phyloP scores from a whole-genome alignment of 2,113 vertebrate genomes.

The Xyrauchen texanus region DNA sequence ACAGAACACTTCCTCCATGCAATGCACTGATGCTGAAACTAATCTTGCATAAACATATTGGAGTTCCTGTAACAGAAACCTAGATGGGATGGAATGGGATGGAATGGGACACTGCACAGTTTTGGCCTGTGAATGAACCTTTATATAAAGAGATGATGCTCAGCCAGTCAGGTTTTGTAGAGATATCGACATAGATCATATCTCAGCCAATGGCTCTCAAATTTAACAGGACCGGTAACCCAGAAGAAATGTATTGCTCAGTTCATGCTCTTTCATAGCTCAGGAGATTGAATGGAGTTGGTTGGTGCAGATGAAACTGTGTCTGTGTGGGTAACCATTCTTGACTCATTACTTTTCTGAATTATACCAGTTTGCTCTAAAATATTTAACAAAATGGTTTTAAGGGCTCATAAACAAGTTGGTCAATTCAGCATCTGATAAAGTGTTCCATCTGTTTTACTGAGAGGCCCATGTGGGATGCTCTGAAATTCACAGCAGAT shows the following conservation, averaged over 20 bases:
- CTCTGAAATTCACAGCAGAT: conserved; percentile 33
- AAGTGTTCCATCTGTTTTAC: conserved; percentile 57
- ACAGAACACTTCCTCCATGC: conserved; percentile 42
- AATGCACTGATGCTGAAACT: conserved; percentile 48
- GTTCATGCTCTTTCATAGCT: too few species aligned
- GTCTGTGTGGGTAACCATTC: neutral
- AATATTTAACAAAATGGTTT: conserved; percentile 56
- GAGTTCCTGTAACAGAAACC: conserved; percentile 41
- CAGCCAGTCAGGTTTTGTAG: neutral
- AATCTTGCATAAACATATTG: conserved; percentile 52
- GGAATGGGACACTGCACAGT: neutral
- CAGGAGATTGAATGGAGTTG: neutral
- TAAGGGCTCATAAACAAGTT: conserved; percentile 60
- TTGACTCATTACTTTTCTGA: conserved; percentile 30
- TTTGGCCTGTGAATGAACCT: conserved; percentile 30
- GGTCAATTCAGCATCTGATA: conserved; percentile 54
- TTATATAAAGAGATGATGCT: conserved; percentile 13
- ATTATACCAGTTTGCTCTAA: conserved; percentile 44
- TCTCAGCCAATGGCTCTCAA: neutral
- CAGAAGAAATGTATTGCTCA: too few species aligned
- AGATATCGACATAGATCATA: conserved; percentile 37
- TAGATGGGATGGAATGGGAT: conserved; percentile 33
- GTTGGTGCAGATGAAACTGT: neutral
- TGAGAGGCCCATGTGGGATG: conserved; percentile 48
- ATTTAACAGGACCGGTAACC: too few species aligned